Base-by-base conservation (phyloP, 2,113 vertebrate species). In the Tauraco erythrolophus region DNA sequence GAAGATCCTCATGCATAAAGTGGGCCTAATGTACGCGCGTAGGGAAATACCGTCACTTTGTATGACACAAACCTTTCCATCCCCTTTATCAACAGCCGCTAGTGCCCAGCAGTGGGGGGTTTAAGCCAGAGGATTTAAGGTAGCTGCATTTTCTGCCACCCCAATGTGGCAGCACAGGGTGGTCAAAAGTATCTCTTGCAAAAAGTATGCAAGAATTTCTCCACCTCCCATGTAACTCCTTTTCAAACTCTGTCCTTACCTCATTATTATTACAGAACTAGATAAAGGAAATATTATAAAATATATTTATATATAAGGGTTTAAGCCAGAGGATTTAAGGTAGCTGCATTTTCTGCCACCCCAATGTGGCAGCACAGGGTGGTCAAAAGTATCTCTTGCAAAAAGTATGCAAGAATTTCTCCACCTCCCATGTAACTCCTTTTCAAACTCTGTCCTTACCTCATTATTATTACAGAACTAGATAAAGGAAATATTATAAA, bases 11-110 rank as follows among this genome's bases (percentile, higher is more conserved):
- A 2, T 37, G 65, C 48, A 51, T 19, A 7, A 45, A 50, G n/a
- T 5, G 16, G 25, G 58, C 54, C 21, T 41, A 19, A 41, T 0
- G 6, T 30, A 24, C 1, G 0, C 1, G 1, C 1, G 8, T 16
- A 48, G 51, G 43, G 33, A 53, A 65, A 35, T 8, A 10, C 12
- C 2, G 3, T 48, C 4, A 4, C n/a, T 41, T 19, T 43, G 69
- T 19, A 9, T 3, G 6, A 37, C 6, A 0, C 24, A 62, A 31
- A 74, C 13, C 48, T 23, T 28, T 6, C 28, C 33, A 19, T 33
- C n/a, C 2, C 0, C 37, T 37, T 41, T 3, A 1, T 4, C 22
- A 9, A 10, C 10, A 80, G 61, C 31, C 12, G 5, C 11, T 1
- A 9, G 22, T 24, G 65, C 51, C 37, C 41, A 18, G 41, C 18